phyloP scores from a whole-genome alignment of 2,888 invertebrate species.

The Apodemia hepburni region DNA sequence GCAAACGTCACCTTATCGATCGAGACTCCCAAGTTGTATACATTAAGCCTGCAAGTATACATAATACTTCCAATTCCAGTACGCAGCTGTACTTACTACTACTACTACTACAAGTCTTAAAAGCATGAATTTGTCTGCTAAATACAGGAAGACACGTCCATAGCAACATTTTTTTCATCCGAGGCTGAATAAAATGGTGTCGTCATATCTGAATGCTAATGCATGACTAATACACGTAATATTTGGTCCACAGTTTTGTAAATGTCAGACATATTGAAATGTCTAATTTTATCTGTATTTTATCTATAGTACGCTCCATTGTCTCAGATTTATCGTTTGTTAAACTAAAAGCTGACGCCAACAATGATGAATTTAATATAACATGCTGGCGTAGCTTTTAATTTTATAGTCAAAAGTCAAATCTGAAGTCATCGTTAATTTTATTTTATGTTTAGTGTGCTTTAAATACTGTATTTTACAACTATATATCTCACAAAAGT shows the following conservation, averaged over 20 bases:
- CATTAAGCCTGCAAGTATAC: no score
- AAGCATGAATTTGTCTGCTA: no score
- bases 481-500: no score
- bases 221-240: neutral
- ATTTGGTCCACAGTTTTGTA: neutral
- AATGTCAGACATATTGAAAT: constrained; percentile 9
- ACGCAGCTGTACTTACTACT: no score
- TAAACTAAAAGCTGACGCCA: neutral
- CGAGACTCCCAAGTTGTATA: no score
- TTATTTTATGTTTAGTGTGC: no score
- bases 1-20: no score
- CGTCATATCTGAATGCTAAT: neutral
- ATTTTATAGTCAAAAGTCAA: neutral
- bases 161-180: neutral
- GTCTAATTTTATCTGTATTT: constrained; percentile 2
- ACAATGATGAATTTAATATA: neutral
- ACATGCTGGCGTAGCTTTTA: neutral
- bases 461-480: no score
- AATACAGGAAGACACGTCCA: no score
- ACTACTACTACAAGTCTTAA: no score
- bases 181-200: neutral
- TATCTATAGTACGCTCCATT: neutral
- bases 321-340: neutral
- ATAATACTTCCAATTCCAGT: no score
- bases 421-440: no score